A percentile compares a stretch with the other conserved stretches of the same genome.
These are phyloP conservation scores for Caenorhabditis becei DNA, from an alignment of 2,888 invertebrate species.

Conservation along the genomic window DNA sequence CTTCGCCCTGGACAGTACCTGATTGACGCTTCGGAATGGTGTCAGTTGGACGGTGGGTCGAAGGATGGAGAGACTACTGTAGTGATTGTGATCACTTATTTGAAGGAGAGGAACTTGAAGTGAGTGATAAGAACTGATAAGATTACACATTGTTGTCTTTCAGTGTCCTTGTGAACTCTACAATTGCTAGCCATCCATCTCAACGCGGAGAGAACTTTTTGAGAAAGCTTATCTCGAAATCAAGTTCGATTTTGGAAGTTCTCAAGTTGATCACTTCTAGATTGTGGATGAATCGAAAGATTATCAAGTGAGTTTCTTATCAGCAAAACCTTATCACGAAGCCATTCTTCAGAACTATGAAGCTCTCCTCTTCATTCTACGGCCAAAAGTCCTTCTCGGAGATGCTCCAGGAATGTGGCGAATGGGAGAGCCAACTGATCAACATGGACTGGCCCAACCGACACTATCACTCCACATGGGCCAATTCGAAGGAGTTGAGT, in stretches of 20 bases:
- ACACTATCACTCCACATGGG: slow-evolving; percentile 32
- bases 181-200: slow-evolving; percentile 16
- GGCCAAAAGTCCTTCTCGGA: slow-evolving; percentile 20
- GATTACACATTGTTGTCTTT: background rate
- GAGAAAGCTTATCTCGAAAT: slow-evolving; percentile 6
- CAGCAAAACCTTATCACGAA: no score
- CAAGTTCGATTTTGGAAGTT: slow-evolving; percentile 6
- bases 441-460: slow-evolving; percentile 34
- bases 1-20: slow-evolving; percentile 29
- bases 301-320: slow-evolving; percentile 37
- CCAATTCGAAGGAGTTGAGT: slow-evolving; percentile 43
- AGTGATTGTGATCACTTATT: slow-evolving; percentile 29
- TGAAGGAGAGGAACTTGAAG: slow-evolving; percentile 27
- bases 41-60: background rate
- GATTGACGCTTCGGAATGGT: slow-evolving; percentile 23
- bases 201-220: slow-evolving; percentile 17
- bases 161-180: slow-evolving; percentile 41
- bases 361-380: slow-evolving; percentile 10
- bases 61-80: slow-evolving; percentile 37
- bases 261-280: slow-evolving; percentile 25
- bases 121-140: background rate
- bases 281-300: slow-evolving; percentile 20
- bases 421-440: slow-evolving; percentile 32
- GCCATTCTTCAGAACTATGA: slow-evolving; percentile 30
- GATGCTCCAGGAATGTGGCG: slow-evolving; percentile 10